phyloP scores from a whole-genome alignment of 1,140 invertebrate species.

The honey bee (Apis mellifera) region DNA sequence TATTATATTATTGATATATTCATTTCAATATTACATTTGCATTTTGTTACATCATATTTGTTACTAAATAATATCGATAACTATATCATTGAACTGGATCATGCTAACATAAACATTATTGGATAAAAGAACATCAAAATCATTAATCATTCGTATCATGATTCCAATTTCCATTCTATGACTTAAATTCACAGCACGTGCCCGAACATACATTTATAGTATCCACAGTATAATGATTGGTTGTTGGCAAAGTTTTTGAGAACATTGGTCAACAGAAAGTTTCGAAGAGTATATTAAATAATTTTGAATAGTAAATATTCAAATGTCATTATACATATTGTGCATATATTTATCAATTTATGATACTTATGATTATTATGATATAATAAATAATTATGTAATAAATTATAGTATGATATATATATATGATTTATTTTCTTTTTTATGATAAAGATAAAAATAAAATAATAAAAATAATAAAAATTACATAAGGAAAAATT shows the following conservation, averaged over 20 bases:
- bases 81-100: background rate
- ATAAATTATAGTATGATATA: too few relatives aligned
- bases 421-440: too few relatives aligned
- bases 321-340: background rate
- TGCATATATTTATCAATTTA: too few relatives aligned
- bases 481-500: too few relatives aligned
- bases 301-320: background rate
- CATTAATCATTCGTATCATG: constrained; percentile 2
- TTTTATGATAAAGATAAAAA: too few relatives aligned
- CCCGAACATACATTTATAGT: background rate
- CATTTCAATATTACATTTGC: background rate
- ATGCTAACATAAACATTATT: background rate
- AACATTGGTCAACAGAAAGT: constrained; percentile 7
- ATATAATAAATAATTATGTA: too few relatives aligned
- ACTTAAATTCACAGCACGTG: constrained; percentile 33
- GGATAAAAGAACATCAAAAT: background rate
- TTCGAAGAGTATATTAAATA: background rate
- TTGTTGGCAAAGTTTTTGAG: background rate
- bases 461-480: too few relatives aligned
- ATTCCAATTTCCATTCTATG: constrained; percentile 27
- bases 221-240: background rate
- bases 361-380: too few relatives aligned
- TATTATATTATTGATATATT: too few relatives aligned
- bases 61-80: background rate
- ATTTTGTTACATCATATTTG: background rate